These are phyloP conservation scores for Tigriopus californicus DNA, from an alignment of 2,888 invertebrate genomes.

Conservation along the genomic window DNA sequence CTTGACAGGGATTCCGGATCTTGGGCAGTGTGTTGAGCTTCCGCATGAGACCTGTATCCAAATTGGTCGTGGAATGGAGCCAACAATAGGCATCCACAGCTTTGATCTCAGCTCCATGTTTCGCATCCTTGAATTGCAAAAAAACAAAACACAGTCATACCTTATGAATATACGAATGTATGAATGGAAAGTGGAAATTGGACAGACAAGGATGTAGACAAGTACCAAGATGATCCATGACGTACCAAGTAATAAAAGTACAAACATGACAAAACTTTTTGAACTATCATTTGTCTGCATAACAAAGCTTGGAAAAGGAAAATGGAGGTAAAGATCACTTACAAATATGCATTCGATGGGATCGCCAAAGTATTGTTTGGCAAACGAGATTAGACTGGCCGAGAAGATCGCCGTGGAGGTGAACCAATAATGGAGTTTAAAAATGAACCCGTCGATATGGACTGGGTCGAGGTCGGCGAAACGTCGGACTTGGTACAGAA, in stretches of 20 bases:
- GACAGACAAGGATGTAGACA: no score
- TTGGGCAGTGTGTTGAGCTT: constrained; percentile 7
- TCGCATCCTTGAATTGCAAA: constrained; percentile 4
- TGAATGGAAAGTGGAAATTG: no score
- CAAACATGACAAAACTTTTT: no score
- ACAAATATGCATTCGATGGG: constrained; percentile 15
- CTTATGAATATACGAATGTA: no score
- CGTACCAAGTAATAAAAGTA: no score
- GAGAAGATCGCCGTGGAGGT: constrained; percentile 6
- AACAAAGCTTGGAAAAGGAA: not conserved
- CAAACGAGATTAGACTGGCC: constrained; percentile 8
- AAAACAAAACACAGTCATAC: no score
- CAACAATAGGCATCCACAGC: constrained; percentile 15
- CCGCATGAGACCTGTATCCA: not conserved
- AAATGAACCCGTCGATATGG: constrained; percentile 4
- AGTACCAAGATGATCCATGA: no score
- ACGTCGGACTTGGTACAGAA: constrained; percentile 10
- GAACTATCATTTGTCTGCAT: no score
- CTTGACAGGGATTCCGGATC: constrained; percentile 4
- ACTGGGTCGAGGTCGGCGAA: constrained; percentile 6
- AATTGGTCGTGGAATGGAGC: constrained; percentile 10
- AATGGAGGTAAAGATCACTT: not conserved
- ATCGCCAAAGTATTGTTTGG: constrained; percentile 13
- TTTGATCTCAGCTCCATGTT: constrained; percentile 11
- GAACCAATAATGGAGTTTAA: constrained; percentile 13